Evolutionary conservation across 23 tunicate species (phyloP), one percentile per base, ranked within the genome.

Genomic region (Phallusia fumigata): DNA sequence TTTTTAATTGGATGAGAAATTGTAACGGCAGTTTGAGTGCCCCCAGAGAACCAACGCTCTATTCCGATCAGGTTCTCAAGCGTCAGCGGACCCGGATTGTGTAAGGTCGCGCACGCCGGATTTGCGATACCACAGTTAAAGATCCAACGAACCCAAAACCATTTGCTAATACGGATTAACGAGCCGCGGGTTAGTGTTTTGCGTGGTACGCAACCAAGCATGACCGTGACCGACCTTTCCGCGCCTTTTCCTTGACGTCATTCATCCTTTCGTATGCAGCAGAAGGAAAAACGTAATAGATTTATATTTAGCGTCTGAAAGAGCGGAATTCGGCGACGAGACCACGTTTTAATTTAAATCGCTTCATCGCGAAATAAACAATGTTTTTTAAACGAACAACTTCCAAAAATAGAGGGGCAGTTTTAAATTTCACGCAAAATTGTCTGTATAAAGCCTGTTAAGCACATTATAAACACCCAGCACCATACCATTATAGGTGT

Each of bases 231-330:
- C 69, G 69, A 58, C 69, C 69, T 58, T 58, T 58, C 26, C 69
- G 69, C 69, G 28, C 69, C 69, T 58, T 58, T 58, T 58, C 69
- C 69, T 58, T 58, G 69, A 58, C 69, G 69, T 58, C 69, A 58
- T 58, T 58, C 28, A 5, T 21, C 69, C 69, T 22, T 58, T 58
- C 69, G 47, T 3, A 40, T 58, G 69, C 69, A 24, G 69, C 26
- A 58, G 28, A 58, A 58, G 26, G 69, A 22, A 22, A 58, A 58
- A 21, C 28, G 69, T 58, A 58, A 58, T 58, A 22, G 28, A 24
- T 58, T 58, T 58, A 58, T 21, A 58, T 58, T 6, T 58, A 58
- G 69, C 26, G 2, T 6, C 69, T 24, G 69, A 24, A 24, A 16
- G 16, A 24, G 28, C 26, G 69, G 69, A 58, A 58, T 24, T 21